Percentiles rank a stretch among this genome's conserved stretches.
These are phyloP conservation scores for Cerastis rubricosa DNA, from an alignment of 2,888 invertebrate genomes.

Conservation along the genomic window DNA sequence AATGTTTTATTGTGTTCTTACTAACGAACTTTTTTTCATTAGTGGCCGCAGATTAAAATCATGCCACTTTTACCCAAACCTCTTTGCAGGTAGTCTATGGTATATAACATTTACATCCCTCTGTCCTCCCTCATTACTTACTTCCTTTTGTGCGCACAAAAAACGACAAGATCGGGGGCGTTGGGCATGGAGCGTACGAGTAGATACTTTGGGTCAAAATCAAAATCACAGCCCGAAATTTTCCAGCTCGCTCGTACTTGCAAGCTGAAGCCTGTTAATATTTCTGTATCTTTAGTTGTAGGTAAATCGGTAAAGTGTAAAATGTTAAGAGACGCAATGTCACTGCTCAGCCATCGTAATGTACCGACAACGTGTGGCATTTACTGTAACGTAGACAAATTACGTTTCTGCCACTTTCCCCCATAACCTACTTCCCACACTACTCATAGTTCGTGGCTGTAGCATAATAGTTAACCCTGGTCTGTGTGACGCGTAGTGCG, in stretches of 20 bases:
- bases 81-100: background rate
- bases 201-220: background rate
- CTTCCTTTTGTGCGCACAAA: background rate
- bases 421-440: background rate
- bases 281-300: background rate
- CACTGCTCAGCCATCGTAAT: background rate
- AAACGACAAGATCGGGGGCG: background rate
- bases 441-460: background rate
- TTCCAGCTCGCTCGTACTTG: background rate
- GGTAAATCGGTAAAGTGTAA: background rate
- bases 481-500: conserved; percentile 7
- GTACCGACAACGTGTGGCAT: background rate
- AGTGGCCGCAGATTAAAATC: too few species aligned
- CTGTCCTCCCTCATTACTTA: background rate
- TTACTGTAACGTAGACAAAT: conserved; percentile 1
- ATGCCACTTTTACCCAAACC: too few species aligned
- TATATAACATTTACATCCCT: background rate
- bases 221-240: background rate
- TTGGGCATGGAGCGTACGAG: background rate
- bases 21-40: too few species aligned
- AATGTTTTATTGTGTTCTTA: too few species aligned
- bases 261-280: background rate
- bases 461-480: background rate
- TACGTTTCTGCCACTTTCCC: background rate
- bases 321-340: background rate